A percentile compares a stretch with the other conserved stretches of the same genome.
Evolutionary conservation across 2,113 vertebrate genomes (phyloP).

Genomic region (Leucoraja erinaceus): DNA sequence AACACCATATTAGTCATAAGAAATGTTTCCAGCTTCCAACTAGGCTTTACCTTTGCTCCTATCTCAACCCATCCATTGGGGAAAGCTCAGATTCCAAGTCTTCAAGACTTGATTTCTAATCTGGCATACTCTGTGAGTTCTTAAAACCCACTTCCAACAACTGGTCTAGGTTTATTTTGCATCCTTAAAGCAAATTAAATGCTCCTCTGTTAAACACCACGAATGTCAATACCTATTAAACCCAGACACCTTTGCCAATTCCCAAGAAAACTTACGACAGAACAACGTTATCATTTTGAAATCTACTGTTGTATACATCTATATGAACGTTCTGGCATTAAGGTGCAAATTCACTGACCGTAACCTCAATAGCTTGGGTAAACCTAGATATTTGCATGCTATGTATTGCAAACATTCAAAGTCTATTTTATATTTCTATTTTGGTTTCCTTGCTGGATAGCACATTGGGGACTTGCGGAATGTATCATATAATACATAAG

Average conservation of each 20-base stretch:
- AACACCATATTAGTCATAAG: neutral
- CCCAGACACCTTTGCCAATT: neutral
- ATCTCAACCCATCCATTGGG: neutral
- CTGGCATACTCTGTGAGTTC: neutral
- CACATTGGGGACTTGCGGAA: neutral
- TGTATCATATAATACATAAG: neutral
- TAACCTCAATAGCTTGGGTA: neutral
- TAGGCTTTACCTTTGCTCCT: neutral
- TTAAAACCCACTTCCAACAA: neutral
- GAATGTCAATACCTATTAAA: neutral
- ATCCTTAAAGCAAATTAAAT: neutral
- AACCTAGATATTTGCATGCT: neutral
- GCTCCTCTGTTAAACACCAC: too few species aligned
- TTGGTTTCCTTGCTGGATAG: neutral
- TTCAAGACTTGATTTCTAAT: neutral
- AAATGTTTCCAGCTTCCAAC: neutral
- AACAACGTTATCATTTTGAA: neutral
- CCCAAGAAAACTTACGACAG: neutral
- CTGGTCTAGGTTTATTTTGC: neutral
- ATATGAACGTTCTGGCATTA: neutral
- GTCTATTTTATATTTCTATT: neutral
- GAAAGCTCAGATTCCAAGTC: neutral
- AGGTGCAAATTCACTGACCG: neutral
- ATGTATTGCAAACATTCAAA: neutral
- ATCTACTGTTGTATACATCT: neutral